Base-by-base conservation (phyloP, 2,113 vertebrate species). In the Bucco capensis region DNA sequence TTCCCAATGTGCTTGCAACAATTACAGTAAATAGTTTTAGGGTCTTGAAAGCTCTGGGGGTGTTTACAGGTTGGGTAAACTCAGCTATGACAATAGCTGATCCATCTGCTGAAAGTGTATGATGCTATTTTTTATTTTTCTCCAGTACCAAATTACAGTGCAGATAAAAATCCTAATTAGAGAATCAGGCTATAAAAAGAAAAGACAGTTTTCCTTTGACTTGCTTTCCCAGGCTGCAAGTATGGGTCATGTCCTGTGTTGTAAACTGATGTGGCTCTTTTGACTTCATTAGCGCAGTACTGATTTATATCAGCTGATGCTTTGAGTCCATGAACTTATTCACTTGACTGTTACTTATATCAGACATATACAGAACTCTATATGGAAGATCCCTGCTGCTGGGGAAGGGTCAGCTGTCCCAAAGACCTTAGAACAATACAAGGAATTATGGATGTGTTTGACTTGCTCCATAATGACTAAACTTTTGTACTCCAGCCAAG, bases 221-320 rank as follows among this genome's bases (percentile, higher is more conserved):
- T 91, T 65, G 61, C 66, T 93, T 94, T 95, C 73, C 66, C 79
- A 94, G 77, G 80, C 86, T 92, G 40, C 47, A 61, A 86, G 56
- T n/a, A 18, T 53, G 49, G 83, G 73, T 88, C 17, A 2, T 60
- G 74, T 83, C 80, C 73, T 76, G 14, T 86, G 58, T 57, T 81
- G 30, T 78, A 81, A 94, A 89, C 54, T 88, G 30, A 61, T n/a
- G 49, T 78, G 70, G 76, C 72, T 85, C 69, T 89, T 70, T 44
- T 93, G 86, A 53, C 56, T 86, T 88, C 3, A 0, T 65, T 81
- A 69, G 66, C 19, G 23, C 58, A 61, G 57, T 24, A 27, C 49
- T 88, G 73, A 76, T 78, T 89, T 82, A 46, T 62, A 30, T 74
- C 76, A 67, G 19, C 35, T 90, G 66, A 67, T 89, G 69, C 47